These are phyloP conservation scores for Dolomedes plantarius DNA, from an alignment of 2,888 invertebrate species.

Conservation along the genomic window DNA sequence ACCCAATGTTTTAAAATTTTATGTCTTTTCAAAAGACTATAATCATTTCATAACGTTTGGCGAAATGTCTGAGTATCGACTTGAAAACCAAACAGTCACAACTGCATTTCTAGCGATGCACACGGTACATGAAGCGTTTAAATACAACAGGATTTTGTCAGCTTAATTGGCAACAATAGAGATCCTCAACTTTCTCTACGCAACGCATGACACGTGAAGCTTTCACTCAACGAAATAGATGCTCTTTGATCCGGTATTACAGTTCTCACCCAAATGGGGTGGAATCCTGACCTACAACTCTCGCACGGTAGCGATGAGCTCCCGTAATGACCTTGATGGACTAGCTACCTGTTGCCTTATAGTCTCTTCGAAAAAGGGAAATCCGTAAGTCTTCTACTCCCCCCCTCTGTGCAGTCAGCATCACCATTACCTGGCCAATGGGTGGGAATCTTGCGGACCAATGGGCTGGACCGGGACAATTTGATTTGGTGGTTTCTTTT, in stretches of 20 bases:
- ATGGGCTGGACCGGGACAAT: conserved; percentile 44
- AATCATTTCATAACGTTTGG: no score
- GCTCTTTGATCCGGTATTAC: neutral
- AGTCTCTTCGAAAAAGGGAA: conserved; percentile 54
- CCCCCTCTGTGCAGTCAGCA: conserved; percentile 21
- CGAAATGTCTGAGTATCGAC: no score
- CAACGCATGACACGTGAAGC: neutral
- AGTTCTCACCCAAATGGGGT: conserved; percentile 15
- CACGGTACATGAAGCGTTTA: no score
- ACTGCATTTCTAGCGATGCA: no score
- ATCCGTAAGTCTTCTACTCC: conserved; percentile 43
- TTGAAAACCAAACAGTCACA: no score
- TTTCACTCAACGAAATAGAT: neutral
- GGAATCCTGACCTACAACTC: conserved; percentile 33
- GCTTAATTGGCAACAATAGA: neutral
- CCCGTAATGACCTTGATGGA: conserved; percentile 49
- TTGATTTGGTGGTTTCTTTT: conserved; percentile 23
- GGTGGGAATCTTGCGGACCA: conserved; percentile 53
- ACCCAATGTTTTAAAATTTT: no score
- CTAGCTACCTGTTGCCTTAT: conserved; percentile 55
- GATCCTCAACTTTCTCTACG: neutral
- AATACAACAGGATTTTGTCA: no score
- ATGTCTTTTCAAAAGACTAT: no score
- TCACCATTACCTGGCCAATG: conserved; percentile 53
- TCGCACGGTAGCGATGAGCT: conserved; percentile 43